Evolutionary conservation across 2,113 vertebrate genomes (phyloP).

Genomic region (Laticauda colubrina): DNA sequence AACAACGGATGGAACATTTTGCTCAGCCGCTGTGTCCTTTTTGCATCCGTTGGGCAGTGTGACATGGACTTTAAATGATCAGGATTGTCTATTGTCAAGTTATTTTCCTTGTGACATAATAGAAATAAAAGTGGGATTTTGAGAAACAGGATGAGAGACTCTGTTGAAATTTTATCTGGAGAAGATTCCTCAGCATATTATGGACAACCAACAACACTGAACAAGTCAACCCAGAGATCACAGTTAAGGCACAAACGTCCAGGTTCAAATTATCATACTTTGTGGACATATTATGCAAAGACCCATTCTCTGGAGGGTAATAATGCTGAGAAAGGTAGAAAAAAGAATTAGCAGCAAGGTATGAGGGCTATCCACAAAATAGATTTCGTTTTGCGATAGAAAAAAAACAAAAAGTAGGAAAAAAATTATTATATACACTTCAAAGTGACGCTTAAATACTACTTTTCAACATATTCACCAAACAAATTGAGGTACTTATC

Average conservation of each 20-base stretch:
- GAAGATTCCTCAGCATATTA: background rate
- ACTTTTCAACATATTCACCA: too few relatives aligned
- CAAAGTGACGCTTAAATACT: too few relatives aligned
- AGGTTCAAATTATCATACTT: background rate
- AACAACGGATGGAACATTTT: too few relatives aligned
- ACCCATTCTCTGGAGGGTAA: background rate
- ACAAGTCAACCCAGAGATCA: background rate
- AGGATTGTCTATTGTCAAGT: background rate
- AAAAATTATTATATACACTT: too few relatives aligned
- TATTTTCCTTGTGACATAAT: background rate
- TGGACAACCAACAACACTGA: background rate
- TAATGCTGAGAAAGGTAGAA: background rate
- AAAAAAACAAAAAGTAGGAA: too few relatives aligned
- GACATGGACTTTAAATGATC: too few relatives aligned
- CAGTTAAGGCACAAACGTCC: background rate
- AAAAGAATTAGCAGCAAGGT: background rate
- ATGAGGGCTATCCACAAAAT: too few relatives aligned
- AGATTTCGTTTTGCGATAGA: too few relatives aligned
- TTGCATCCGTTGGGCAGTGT: too few relatives aligned
- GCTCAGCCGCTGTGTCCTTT: too few relatives aligned
- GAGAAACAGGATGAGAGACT: background rate
- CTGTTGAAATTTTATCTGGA: background rate
- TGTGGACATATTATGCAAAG: background rate
- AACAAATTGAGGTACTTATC: too few relatives aligned
- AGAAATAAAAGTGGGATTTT: background rate